Percentiles rank a stretch among this genome's conserved stretches.
Conservation (phyloP, 1,140 invertebrate species). For the Xylocopa sonorina region DNA sequence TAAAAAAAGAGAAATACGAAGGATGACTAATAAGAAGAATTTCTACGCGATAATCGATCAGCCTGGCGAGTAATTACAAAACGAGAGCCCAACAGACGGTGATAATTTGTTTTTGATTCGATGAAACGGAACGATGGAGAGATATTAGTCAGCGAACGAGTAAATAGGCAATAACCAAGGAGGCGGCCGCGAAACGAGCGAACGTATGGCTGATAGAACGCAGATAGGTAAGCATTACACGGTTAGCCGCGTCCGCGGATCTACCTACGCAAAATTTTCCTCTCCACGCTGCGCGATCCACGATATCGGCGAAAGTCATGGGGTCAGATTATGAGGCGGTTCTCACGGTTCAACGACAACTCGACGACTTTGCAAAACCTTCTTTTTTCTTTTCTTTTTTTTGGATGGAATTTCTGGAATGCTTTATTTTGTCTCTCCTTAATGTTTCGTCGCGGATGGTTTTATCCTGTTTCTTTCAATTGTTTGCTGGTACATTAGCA, state of each 20-base stretch:
- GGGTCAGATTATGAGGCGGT: neutral
- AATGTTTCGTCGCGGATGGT: too few relatives aligned
- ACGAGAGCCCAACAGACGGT: neutral
- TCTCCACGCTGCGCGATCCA: neutral
- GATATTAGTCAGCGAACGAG: conserved; percentile 21
- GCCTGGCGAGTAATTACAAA: conserved; percentile 4
- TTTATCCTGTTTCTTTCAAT: too few relatives aligned
- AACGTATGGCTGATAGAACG: conserved; percentile 28
- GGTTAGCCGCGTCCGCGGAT: conserved; percentile 21
- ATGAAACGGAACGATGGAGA: conserved; percentile 22
- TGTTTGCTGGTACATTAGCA: too few relatives aligned
- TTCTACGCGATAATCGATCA: neutral
- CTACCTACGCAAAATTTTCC: conserved; percentile 45
- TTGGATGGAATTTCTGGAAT: too few relatives aligned
- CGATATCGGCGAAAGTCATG: conserved; percentile 30
- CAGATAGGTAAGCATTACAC: conserved; percentile 32
- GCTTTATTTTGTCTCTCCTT: too few relatives aligned
- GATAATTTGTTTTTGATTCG: conserved; percentile 29
- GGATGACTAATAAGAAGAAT: too few relatives aligned
- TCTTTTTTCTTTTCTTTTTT: too few relatives aligned
- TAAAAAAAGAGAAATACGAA: too few relatives aligned
- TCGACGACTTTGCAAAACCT: too few relatives aligned
- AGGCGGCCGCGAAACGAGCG: conserved; percentile 22
- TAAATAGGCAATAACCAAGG: conserved; percentile 38
- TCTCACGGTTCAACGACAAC: conserved; percentile 14